Evolutionary conservation across 2,113 vertebrate species (phyloP).

Genomic region (Murina feae): DNA sequence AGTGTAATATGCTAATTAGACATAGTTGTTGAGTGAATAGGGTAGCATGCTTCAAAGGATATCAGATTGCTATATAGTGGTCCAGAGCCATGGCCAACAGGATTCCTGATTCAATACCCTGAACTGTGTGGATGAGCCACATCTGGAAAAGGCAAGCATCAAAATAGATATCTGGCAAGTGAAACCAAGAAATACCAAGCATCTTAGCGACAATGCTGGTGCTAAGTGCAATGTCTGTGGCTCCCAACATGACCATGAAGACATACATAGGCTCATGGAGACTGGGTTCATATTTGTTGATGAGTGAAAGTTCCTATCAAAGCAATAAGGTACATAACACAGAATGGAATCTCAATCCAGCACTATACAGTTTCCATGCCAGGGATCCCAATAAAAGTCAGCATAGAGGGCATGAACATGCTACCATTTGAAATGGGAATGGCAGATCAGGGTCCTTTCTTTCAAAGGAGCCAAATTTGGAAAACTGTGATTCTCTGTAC

Average conservation of each 20-base stretch:
- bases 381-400: constrained; percentile 58
- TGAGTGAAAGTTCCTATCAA: constrained; percentile 2
- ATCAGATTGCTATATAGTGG: constrained; percentile 69
- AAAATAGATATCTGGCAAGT: constrained; percentile 39
- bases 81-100: constrained; percentile 67
- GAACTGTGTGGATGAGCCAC: constrained; percentile 52
- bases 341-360: constrained; percentile 64
- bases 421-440: not conserved
- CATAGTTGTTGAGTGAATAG: constrained; percentile 45
- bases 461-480: too few relatives aligned
- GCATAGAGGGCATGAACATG: not conserved
- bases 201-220: constrained; percentile 63
- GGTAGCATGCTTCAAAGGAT: constrained; percentile 52
- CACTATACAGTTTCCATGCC: constrained; percentile 46
- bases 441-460: not conserved
- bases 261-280: constrained; percentile 62
- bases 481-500: too few relatives aligned
- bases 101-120: constrained; percentile 57
- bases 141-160: constrained; percentile 64
- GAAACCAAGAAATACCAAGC: constrained; percentile 56
- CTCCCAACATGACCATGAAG: constrained; percentile 58
- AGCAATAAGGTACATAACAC: constrained; percentile 30
- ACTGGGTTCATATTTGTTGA: constrained; percentile 24
- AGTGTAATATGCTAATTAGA: too few relatives aligned
- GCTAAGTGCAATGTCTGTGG: constrained; percentile 54